A percentile compares a stretch with the other conserved stretches of the same genome.
Conservation (phyloP, 2,113 vertebrate genomes). For the Macaca nemestrina region DNA sequence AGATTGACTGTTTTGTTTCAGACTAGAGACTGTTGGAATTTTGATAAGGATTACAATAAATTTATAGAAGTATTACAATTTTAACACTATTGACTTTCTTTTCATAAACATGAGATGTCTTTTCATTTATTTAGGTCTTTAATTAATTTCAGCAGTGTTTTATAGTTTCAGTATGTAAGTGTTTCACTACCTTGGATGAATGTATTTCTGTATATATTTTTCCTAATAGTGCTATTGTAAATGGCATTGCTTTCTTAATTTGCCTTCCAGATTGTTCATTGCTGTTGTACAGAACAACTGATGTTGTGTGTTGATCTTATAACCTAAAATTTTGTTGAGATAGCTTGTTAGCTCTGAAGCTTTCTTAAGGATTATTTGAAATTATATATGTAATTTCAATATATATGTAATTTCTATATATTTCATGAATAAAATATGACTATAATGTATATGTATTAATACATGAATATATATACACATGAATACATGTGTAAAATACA, state of each 20-base stretch:
- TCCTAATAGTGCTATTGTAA: not conserved
- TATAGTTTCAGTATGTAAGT: not conserved
- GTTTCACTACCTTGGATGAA: not conserved
- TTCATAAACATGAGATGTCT: not conserved
- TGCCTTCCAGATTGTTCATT: not conserved
- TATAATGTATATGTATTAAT: no score
- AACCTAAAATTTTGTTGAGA: no score
- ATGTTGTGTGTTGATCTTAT: no score
- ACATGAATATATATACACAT: no score
- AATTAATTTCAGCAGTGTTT: not conserved
- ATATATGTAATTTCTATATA: no score
- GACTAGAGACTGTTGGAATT: not conserved
- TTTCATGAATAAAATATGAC: no score
- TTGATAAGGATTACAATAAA: not conserved
- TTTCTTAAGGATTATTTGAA: no score
- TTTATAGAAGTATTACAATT: not conserved
- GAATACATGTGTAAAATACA: no score
- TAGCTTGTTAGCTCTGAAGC: no score
- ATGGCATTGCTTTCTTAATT: not conserved
- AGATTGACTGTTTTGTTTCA: not conserved
- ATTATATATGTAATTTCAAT: no score
- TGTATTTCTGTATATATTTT: not conserved
- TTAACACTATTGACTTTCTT: not conserved
- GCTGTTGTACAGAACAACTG: no score
- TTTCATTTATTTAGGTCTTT: not conserved